A percentile compares a stretch with the other conserved stretches of the same genome.
phyloP scores from a whole-genome alignment of 2,797 vertebrate genomes.

The Aeoliscus strigatus region DNA sequence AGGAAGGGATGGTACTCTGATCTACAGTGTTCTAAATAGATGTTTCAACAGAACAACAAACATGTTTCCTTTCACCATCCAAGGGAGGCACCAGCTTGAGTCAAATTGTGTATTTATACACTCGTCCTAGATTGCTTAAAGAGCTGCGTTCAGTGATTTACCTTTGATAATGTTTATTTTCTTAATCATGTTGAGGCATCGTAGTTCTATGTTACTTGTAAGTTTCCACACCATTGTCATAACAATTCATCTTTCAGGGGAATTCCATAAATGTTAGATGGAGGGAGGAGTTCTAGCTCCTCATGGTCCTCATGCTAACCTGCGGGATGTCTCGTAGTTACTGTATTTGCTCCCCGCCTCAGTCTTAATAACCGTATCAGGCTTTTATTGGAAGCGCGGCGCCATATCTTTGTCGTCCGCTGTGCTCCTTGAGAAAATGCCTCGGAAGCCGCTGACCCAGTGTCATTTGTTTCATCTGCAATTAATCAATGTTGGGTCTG shows the following conservation, averaged over 20 bases:
- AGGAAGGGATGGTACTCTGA: constrained; percentile 62
- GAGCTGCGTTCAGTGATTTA: constrained; percentile 45
- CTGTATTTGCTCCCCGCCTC: constrained; percentile 39
- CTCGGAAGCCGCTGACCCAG: constrained; percentile 41
- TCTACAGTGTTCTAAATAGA: constrained; percentile 67
- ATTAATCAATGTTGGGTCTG: constrained; percentile 73
- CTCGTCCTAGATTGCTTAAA: constrained; percentile 49
- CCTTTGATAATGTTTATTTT: constrained; percentile 45
- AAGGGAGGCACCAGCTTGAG: constrained; percentile 59
- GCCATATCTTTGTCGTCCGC: constrained; percentile 61
- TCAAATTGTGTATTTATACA: constrained; percentile 58
- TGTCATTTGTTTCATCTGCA: constrained; percentile 71
- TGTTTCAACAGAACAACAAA: constrained; percentile 72
- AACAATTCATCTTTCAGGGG: constrained; percentile 1
- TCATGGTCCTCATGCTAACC: constrained; percentile 8
- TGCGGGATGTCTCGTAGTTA: constrained; percentile 36
- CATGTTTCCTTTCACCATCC: constrained; percentile 52
- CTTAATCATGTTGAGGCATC: background rate
- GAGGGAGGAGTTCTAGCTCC: constrained; percentile 7
- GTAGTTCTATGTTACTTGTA: constrained; percentile 18
- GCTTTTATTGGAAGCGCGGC: constrained; percentile 63
- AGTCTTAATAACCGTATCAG: constrained; percentile 50
- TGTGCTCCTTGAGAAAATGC: constrained; percentile 34
- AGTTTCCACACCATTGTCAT: background rate
- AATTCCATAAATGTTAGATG: background rate